Conservation (phyloP, 2,113 vertebrate genomes). For the Collichthys lucidus region DNA sequence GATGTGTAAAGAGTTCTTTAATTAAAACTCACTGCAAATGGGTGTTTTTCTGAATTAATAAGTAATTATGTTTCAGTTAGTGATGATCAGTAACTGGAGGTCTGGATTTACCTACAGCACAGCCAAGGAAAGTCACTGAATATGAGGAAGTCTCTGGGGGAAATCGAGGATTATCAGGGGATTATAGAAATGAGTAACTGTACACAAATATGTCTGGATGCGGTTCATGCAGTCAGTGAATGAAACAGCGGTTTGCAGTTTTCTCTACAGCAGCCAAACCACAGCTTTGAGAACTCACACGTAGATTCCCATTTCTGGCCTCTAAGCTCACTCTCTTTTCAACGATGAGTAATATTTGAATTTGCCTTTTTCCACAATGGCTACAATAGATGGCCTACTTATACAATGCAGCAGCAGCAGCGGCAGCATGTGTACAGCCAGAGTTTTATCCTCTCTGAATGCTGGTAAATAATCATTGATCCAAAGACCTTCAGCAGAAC, state of each 20-base stretch:
- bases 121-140: neutral
- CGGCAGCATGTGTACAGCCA: no score
- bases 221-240: neutral
- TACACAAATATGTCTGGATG: constrained; percentile 8
- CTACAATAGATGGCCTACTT: neutral
- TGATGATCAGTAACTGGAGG: neutral
- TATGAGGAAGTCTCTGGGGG: neutral
- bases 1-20: neutral
- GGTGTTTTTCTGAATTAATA: constrained; percentile 11
- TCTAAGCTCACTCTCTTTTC: no score
- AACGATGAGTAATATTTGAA: neutral
- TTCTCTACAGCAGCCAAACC: neutral
- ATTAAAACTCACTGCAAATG: neutral
- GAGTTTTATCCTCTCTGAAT: no score
- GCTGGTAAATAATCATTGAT: no score
- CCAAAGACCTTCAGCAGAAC: no score
- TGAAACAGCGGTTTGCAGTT: neutral
- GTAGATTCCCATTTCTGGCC: neutral
- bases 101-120: neutral
- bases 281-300: neutral
- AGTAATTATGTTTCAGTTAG: neutral
- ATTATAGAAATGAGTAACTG: constrained; percentile 19
- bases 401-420: neutral
- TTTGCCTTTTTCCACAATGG: neutral
- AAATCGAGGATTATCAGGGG: constrained; percentile 19